Evolutionary conservation across 2,113 vertebrate species (phyloP), one percentile per base, ranked within the genome.

Genomic region (Beaufortia kweichowensis): DNA sequence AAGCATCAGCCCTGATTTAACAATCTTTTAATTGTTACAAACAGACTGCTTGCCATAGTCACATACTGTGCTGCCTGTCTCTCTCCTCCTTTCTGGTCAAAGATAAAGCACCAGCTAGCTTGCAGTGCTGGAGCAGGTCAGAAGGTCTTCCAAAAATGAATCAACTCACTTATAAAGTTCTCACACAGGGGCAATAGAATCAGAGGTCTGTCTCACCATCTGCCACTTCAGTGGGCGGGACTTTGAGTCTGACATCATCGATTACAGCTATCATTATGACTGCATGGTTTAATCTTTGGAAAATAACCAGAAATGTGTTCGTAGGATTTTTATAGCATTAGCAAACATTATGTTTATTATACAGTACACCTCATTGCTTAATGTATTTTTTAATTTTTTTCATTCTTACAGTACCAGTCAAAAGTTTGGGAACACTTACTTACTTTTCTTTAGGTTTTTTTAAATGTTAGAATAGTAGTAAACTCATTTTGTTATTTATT

Each of bases 21-120:
- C 35, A 48, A 31, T 74, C 24, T 41, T 62, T 61, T 74, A 74
- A 74, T 74, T 74, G 57, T 74, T 60, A 2, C 24, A 31, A 26
- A 48, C 39, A 31, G 9, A 29, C 35, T 23, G 17, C 39, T 23
- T 3, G 1, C 9, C 2, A 15, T 23, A 71, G 69, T 59, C 55
- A 26, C 31, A 10, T 6, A 53, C 48, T 53, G 19, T 53, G 29
- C 6, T 2, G 9, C 2, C 2, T 60, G 15, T 73, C 23, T 41
- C 35, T 43, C 33, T 60, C 17, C 15, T 3, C 11, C 70, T 60
- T 17, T 73, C 35, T 48, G 57, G 71, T 24, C 70, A 29, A 43
- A 73, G 70, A 71, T 57, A 59, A 73, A 61, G 23, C 3, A 9
- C 31, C 28, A 24, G 46, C 50, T 17, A 56, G 55, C 24, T 35